Evolutionary conservation across 2,113 vertebrate genomes (phyloP), one percentile per base, ranked within the genome.

Genomic region (Protobothrops flavoviridis): DNA sequence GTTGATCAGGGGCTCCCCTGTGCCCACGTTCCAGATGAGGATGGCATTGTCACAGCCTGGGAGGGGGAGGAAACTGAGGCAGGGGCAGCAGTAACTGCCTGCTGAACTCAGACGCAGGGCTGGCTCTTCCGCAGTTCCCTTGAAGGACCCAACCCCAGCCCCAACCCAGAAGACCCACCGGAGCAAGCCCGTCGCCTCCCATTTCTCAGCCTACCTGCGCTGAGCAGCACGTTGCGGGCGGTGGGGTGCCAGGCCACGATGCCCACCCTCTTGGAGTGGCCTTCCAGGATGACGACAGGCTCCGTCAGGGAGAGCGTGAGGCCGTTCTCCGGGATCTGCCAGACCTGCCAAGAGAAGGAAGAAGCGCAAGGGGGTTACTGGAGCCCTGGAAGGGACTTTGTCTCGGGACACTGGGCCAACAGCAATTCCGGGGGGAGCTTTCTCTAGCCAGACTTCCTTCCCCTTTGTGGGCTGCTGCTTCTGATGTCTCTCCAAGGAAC

Each of bases 21-120:
- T 99, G 13, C 99, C 99, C 97, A 99, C 99, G 0, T 99, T 99
- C 99, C 99, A 99, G 98, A 99, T 98, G 95, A 99, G 98, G 96
- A 99, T 96, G 93, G 97, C 96, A 15, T 99, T 99, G 92, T 99
- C 99, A 56, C 99, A 98, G 39, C 99, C 99, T 99, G 74, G 7
- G 93, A 74, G 1, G 43, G 87, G 87, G 12, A 1, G 26, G 23
- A 13, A 50, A 50, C 55, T 56, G 33, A 87, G 50, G 86, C 21
- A 87, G 86, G 7, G 4, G 45, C 11, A 15, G 26, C 23, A 15
- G 85, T 1, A 29, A 13, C 24, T 50, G 24, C 24, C 64, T n/a
- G 64, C 64, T 64, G 26, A n/a, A 12, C 15, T 17, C n/a, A 3
- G n/a, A 39, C 6, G 12, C n/a, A 17, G 64, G 12, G 29, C 69